These are phyloP conservation scores for Leucopternis melanops DNA, from an alignment of 2,113 vertebrate species.

Conservation along the genomic window DNA sequence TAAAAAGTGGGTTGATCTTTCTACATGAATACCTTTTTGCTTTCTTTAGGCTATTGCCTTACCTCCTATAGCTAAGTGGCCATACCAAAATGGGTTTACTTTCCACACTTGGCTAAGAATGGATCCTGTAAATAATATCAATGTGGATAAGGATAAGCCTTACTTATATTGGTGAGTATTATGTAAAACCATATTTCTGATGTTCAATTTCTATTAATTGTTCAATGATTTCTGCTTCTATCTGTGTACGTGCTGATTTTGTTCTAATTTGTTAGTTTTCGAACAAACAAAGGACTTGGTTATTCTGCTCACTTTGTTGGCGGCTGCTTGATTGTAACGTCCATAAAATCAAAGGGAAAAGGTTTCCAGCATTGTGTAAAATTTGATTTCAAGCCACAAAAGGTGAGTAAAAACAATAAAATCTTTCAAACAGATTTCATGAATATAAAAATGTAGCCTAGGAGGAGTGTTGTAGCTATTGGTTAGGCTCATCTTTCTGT, in stretches of 20 bases:
- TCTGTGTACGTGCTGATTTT: not conserved
- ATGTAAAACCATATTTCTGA: not conserved
- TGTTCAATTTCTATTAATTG: not conserved
- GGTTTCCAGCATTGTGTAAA: slow-evolving; percentile 99
- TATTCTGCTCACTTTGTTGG: slow-evolving; percentile 98
- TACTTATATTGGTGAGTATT: slow-evolving; percentile 94
- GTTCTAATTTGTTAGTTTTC: slow-evolving; percentile 79
- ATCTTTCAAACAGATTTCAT: not conserved
- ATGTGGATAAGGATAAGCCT: slow-evolving; percentile 97
- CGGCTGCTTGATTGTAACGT: slow-evolving; percentile 94
- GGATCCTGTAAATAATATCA: slow-evolving; percentile 98
- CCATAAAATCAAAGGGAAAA: slow-evolving; percentile 97
- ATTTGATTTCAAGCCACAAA: slow-evolving; percentile 98
- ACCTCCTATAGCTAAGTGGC: slow-evolving; percentile 97
- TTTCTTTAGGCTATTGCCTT: slow-evolving; percentile 90
- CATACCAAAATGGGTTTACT: slow-evolving; percentile 97
- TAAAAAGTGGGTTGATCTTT: not conserved
- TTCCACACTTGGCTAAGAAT: slow-evolving; percentile 98
- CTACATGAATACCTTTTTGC: not conserved
- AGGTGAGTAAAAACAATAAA: slow-evolving; percentile 74
- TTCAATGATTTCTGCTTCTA: not conserved
- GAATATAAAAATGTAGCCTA: not conserved
- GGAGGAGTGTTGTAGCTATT: not conserved
- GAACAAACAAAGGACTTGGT: slow-evolving; percentile 95
- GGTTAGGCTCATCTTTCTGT: not conserved